Percentiles rank a stretch among this genome's conserved stretches.
phyloP scores from a whole-genome alignment of 2,113 vertebrate species.

The Carassius carassius region DNA sequence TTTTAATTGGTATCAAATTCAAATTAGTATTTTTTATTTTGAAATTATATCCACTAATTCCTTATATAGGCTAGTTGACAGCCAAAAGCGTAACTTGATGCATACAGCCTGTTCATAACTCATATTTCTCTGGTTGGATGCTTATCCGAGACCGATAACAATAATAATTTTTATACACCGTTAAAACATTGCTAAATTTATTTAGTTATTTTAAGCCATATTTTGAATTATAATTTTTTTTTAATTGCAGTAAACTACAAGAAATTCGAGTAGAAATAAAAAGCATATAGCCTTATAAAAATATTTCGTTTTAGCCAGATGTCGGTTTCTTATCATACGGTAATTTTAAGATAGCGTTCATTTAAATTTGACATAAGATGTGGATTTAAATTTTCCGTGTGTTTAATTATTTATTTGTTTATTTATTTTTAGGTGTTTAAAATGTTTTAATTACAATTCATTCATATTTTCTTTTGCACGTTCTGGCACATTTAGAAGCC shows the following conservation, averaged over 20 bases:
- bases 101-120: not conserved
- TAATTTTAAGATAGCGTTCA: not conserved
- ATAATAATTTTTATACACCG: not conserved
- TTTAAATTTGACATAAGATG: not conserved
- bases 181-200: not conserved
- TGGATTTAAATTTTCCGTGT: not conserved
- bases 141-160: not conserved
- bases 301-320: not conserved
- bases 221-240: not conserved
- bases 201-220: not conserved
- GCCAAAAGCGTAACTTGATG: conserved; percentile 19
- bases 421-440: not conserved
- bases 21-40: not conserved
- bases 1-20: not conserved
- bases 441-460: not conserved
- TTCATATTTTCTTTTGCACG: not conserved
- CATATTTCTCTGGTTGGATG: conserved; percentile 15
- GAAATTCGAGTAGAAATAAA: not conserved
- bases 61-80: conserved; percentile 52
- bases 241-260: not conserved
- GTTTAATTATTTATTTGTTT: not conserved
- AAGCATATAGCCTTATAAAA: not conserved
- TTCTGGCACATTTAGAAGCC: not conserved
- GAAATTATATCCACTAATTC: conserved; percentile 53
- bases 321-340: not conserved